These are phyloP conservation scores for Paramisgurnus dabryanus DNA, from an alignment of 2,113 vertebrate genomes.

Conservation along the genomic window DNA sequence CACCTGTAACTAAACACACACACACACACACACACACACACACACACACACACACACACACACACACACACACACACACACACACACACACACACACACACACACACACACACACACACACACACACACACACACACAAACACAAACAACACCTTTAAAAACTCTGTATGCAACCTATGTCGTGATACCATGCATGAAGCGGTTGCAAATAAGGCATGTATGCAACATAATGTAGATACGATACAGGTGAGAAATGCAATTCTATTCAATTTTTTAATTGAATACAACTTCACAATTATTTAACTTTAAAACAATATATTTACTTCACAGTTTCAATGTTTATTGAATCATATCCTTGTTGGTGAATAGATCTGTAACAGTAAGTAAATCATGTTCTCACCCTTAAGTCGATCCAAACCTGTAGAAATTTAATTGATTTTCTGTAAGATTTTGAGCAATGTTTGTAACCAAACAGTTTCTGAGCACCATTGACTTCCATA, in stretches of 20 bases:
- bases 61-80: no score
- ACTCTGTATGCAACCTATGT: neutral
- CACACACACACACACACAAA: constrained; percentile 16
- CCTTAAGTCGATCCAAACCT: no score
- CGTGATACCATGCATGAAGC: constrained; percentile 38
- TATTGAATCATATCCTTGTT: neutral
- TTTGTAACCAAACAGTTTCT: no score
- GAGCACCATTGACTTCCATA: no score
- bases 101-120: no score
- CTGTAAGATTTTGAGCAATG: no score
- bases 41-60: no score
- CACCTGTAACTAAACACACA: constrained; percentile 26
- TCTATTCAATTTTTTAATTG: neutral
- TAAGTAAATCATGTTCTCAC: neutral
- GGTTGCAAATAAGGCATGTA: constrained; percentile 47
- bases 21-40: constrained; percentile 1
- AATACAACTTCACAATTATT: no score
- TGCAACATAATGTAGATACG: neutral
- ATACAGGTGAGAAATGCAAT: constrained; percentile 20
- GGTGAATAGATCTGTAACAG: neutral
- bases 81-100: no score
- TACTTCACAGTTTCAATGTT: neutral
- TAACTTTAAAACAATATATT: neutral
- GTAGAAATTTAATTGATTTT: no score
- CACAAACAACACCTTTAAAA: constrained; percentile 7